Conservation (phyloP, 2,113 vertebrate genomes). For the Hassar affinis region DNA sequence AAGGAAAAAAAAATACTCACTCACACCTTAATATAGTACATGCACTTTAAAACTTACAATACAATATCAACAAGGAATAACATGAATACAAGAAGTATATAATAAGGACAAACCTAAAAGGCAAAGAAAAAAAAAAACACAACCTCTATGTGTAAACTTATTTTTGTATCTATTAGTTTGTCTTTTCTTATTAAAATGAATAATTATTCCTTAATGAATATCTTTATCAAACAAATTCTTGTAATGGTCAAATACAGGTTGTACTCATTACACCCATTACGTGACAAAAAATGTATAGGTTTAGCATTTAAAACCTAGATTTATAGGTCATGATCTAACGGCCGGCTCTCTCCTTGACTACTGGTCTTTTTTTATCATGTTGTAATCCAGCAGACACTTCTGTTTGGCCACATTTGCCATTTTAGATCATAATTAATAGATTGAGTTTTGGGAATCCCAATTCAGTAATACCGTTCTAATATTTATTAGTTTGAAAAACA, state of each 20-base stretch:
- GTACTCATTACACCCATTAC: neutral
- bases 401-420: slow-evolving; percentile 1
- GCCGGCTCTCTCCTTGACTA: slow-evolving; percentile 16
- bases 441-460: neutral
- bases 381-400: slow-evolving; percentile 13
- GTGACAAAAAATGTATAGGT: too few relatives aligned
- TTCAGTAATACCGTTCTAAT: neutral
- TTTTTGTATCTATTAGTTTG: neutral
- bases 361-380: slow-evolving; percentile 2
- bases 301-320: too few relatives aligned
- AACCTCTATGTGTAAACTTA: neutral
- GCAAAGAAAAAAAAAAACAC: neutral
- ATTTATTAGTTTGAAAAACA: slow-evolving; percentile 28
- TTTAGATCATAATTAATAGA: slow-evolving; percentile 28
- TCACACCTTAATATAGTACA: neutral
- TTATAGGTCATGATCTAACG: neutral
- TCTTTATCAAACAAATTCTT: neutral
- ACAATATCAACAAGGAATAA: neutral
- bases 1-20: neutral
- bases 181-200: neutral
- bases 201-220: neutral
- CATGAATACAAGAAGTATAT: neutral
- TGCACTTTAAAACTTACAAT: neutral
- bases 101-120: neutral
- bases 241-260: neutral